Conservation (phyloP, 2,888 invertebrate species). For the Lathronympha strigana region DNA sequence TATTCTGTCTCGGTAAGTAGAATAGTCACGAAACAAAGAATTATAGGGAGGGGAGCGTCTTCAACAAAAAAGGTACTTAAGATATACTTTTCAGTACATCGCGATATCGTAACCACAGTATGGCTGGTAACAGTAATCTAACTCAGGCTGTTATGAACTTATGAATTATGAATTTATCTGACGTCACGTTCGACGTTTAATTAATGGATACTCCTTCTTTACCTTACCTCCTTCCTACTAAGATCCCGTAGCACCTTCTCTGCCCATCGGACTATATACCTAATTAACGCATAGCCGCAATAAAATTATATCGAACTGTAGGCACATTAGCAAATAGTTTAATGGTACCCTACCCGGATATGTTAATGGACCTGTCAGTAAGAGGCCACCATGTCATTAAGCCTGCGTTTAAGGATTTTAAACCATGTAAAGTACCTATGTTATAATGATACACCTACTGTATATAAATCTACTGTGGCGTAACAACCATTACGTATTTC, state of each 20-base stretch:
- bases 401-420: no score
- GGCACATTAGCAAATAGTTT: no score
- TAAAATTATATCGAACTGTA: no score
- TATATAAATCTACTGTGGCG: slow-evolving; percentile 5
- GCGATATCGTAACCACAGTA: not conserved
- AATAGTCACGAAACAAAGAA: slow-evolving; percentile 27
- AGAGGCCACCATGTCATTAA: no score
- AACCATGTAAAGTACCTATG: not conserved
- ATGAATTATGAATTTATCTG: not conserved
- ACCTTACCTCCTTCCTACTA: no score
- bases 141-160: not conserved
- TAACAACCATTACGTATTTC: slow-evolving; percentile 7
- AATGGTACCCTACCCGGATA: no score
- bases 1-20: slow-evolving; percentile 29
- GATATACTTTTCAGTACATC: not conserved
- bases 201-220: not conserved
- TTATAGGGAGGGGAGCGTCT: slow-evolving; percentile 21
- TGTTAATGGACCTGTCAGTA: no score
- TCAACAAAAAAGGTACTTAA: slow-evolving; percentile 14
- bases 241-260: no score
- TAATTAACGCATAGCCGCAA: no score
- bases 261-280: no score
- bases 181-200: no score
- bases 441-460: not conserved
- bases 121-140: not conserved